Percentiles rank a stretch among this genome's conserved stretches.
These are phyloP conservation scores for Glomeris maerens DNA, from an alignment of 1,140 invertebrate species.

Conservation along the genomic window DNA sequence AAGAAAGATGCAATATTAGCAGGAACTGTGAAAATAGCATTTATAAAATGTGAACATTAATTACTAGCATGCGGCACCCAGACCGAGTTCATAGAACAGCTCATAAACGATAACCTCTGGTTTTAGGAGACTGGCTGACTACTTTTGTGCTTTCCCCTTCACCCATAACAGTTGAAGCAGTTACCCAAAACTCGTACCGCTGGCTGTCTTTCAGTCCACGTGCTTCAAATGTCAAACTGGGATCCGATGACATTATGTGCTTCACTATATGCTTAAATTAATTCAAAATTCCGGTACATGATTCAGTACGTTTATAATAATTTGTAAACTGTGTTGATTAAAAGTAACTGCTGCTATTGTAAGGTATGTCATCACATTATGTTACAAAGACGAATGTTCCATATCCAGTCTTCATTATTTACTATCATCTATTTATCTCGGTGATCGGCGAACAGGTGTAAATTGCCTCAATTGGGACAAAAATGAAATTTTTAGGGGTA, in stretches of 20 bases:
- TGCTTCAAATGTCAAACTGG: slow-evolving; percentile 20
- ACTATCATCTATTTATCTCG: too few species aligned
- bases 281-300: too few species aligned
- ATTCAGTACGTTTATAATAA: too few species aligned
- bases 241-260: slow-evolving; percentile 9
- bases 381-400: too few species aligned
- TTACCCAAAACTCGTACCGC: slow-evolving; percentile 23
- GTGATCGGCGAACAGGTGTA: too few species aligned
- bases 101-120: slow-evolving; percentile 5
- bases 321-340: too few species aligned
- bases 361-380: too few species aligned
- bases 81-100: slow-evolving; percentile 3
- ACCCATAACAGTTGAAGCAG: slow-evolving; percentile 21
- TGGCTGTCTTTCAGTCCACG: slow-evolving; percentile 15
- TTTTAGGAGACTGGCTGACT: slow-evolving; percentile 3
- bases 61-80: neutral
- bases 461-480: too few species aligned
- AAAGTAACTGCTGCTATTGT: too few species aligned
- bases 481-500: too few species aligned
- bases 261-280: neutral
- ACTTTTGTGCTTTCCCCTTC: slow-evolving; percentile 19
- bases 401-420: too few species aligned
- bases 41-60: neutral
- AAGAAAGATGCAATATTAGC: slow-evolving; percentile 1
- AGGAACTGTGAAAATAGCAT: slow-evolving; percentile 21